Evolutionary conservation across 2,888 invertebrate species (phyloP).

Genomic region (Cotesia congregata): DNA sequence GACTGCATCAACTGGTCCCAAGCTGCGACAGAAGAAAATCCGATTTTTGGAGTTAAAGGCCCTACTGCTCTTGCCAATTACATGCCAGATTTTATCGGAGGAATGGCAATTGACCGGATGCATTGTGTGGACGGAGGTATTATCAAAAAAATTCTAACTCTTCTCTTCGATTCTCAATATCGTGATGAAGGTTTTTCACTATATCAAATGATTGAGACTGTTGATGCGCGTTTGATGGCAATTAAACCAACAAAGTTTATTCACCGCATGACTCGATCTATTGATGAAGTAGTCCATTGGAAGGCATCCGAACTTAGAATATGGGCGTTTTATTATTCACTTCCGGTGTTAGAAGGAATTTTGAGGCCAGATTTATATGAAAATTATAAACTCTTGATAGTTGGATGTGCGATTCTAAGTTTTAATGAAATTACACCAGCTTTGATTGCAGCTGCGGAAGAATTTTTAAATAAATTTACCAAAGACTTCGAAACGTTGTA

Average conservation of each 20-base stretch:
- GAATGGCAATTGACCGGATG: conserved; percentile 40
- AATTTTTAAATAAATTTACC: conserved; percentile 42
- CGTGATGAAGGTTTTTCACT: conserved; percentile 31
- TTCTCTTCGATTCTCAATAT: conserved; percentile 38
- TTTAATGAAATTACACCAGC: conserved; percentile 20
- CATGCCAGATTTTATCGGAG: conserved; percentile 41
- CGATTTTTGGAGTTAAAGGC: conserved; percentile 42
- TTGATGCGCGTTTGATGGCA: conserved; percentile 27
- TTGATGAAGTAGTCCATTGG: conserved; percentile 38
- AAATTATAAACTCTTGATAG: conserved; percentile 33
- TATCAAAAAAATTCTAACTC: conserved; percentile 34
- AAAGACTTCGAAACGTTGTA: conserved; percentile 43
- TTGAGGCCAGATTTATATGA: conserved; percentile 38
- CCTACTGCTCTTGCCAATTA: conserved; percentile 36
- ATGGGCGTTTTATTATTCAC: conserved; percentile 43
- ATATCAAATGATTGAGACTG: conserved; percentile 17
- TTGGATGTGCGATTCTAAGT: conserved; percentile 34
- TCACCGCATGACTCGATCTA: conserved; percentile 36
- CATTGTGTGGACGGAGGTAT: conserved; percentile 39
- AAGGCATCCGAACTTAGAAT: conserved; percentile 44
- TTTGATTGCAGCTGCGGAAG: conserved; percentile 25
- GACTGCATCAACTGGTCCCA: no score
- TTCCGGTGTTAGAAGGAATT: conserved; percentile 37
- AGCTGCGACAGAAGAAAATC: not conserved
- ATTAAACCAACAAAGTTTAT: conserved; percentile 43